Conservation (phyloP, 1,140 invertebrate genomes). For the Popillia japonica region DNA sequence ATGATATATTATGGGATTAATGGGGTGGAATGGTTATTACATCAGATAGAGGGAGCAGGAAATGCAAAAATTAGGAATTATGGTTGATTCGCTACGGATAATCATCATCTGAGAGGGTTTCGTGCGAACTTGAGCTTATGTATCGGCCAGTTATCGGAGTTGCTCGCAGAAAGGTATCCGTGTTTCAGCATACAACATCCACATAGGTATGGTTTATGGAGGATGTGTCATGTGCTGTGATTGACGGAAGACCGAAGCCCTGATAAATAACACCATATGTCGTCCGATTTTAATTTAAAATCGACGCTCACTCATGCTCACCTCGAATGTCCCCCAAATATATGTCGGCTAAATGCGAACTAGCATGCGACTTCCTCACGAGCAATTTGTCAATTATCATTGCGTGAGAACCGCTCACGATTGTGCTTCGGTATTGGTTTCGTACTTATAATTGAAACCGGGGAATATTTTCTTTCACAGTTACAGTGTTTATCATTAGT, state of each 20-base stretch:
- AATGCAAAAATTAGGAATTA: constrained; percentile 44
- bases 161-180: not conserved
- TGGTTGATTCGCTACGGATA: constrained; percentile 39
- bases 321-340: not conserved
- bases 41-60: constrained; percentile 35
- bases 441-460: not conserved
- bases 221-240: constrained; percentile 43
- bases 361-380: constrained; percentile 32
- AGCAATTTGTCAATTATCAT: constrained; percentile 32
- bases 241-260: constrained; percentile 42
- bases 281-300: constrained; percentile 43
- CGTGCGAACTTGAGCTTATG: constrained; percentile 37
- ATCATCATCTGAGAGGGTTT: constrained; percentile 38
- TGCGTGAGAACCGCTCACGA: not conserved
- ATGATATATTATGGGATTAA: constrained; percentile 23
- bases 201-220: constrained; percentile 1
- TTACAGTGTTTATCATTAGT: no score
- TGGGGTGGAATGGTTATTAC: constrained; percentile 22
- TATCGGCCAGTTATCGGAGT: not conserved
- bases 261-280: constrained; percentile 40
- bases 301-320: constrained; percentile 10
- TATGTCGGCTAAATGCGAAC: not conserved
- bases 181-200: not conserved
- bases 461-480: not conserved
- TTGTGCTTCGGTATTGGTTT: constrained; percentile 9